Conservation (phyloP, 1,140 invertebrate species). For the Drosophila sproati region DNA sequence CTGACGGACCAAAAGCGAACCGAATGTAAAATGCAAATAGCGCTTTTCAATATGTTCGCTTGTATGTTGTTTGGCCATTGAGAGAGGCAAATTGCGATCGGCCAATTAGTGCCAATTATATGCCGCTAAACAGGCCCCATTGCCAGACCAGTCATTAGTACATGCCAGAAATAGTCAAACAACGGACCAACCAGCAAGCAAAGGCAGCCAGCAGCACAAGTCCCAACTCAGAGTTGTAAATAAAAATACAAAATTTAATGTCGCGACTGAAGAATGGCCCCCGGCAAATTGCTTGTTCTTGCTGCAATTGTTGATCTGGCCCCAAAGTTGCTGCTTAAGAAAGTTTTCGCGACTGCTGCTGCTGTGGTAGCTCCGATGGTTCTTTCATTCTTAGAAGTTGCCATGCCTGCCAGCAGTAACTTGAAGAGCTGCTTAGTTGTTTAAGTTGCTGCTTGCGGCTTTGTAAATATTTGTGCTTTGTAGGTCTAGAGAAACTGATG, state of each 20-base stretch:
- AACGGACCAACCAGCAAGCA: slow-evolving; percentile 13
- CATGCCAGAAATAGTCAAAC: slow-evolving; percentile 4
- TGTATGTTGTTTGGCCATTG: slow-evolving; percentile 3
- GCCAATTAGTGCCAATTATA: slow-evolving; percentile 73
- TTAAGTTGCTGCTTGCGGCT: slow-evolving; percentile 49
- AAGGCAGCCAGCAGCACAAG: not conserved
- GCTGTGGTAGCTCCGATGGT: slow-evolving; percentile 16
- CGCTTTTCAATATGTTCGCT: not conserved
- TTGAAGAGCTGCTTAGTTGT: slow-evolving; percentile 40
- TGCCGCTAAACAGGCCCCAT: slow-evolving; percentile 28
- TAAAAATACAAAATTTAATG: slow-evolving; percentile 51
- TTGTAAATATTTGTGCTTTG: slow-evolving; percentile 45
- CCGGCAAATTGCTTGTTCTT: slow-evolving; percentile 16
- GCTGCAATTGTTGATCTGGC: slow-evolving; percentile 20
- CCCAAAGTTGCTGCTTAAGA: slow-evolving; percentile 13
- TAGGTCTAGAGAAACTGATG: slow-evolving; percentile 29
- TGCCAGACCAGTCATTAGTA: slow-evolving; percentile 11
- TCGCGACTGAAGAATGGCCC: slow-evolving; percentile 9
- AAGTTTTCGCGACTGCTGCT: slow-evolving; percentile 28
- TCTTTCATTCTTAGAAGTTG: slow-evolving; percentile 26
- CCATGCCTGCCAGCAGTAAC: slow-evolving; percentile 16
- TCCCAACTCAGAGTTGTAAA: slow-evolving; percentile 37
- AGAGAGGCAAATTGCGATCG: slow-evolving; percentile 56
- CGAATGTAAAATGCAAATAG: not conserved
- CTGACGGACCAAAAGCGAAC: slow-evolving; percentile 20